phyloP scores from a whole-genome alignment of 2,888 invertebrate species.

The Helobdella robusta region DNA sequence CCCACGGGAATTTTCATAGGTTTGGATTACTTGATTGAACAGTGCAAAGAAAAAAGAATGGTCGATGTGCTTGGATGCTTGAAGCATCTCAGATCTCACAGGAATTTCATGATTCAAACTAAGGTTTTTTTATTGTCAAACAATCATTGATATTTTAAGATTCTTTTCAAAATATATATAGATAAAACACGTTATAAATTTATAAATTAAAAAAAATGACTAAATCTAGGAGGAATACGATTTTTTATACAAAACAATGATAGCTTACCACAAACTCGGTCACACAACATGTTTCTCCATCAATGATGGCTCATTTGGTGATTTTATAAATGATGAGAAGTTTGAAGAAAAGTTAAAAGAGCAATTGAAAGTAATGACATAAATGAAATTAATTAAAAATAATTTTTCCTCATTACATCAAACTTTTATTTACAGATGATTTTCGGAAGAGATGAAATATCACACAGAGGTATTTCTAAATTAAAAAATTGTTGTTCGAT shows the following conservation, averaged over 20 bases:
- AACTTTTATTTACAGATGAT: too few species aligned
- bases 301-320: background rate
- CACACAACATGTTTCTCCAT: background rate
- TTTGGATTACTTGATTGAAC: constrained; percentile 14
- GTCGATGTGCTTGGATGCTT: constrained; percentile 22
- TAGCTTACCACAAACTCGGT: background rate
- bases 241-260: background rate
- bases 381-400: too few species aligned
- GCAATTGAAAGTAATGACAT: background rate
- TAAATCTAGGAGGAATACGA: background rate
- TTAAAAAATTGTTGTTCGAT: too few species aligned
- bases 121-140: too few species aligned
- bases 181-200: too few species aligned
- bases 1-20: constrained; percentile 24
- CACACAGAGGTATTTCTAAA: too few species aligned
- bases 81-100: constrained; percentile 2
- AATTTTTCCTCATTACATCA: too few species aligned
- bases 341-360: background rate
- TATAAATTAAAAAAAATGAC: too few species aligned
- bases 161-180: too few species aligned
- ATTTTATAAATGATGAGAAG: background rate
- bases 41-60: constrained; percentile 12
- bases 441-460: too few species aligned
- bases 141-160: too few species aligned
- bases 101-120: constrained; percentile 21